A percentile compares a stretch with the other conserved stretches of the same genome.
Evolutionary conservation across 2,888 invertebrate genomes (phyloP).

Genomic region (Chloroclystis v-ata): DNA sequence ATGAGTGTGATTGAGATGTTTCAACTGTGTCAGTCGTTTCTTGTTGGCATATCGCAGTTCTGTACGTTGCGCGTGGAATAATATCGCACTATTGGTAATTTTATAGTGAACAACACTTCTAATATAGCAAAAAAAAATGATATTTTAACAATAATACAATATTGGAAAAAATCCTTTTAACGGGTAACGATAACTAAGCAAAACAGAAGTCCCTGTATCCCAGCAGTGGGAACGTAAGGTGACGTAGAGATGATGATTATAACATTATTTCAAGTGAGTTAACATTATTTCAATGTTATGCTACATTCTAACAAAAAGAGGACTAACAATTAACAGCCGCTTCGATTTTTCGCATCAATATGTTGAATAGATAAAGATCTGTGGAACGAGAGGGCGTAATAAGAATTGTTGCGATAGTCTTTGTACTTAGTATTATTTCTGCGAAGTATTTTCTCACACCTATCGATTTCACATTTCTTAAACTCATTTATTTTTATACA

Average conservation of each 20-base stretch:
- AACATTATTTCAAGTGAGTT: no score
- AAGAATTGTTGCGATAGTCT: constrained; percentile 8
- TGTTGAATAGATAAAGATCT: constrained; percentile 21
- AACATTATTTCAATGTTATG: constrained; percentile 51
- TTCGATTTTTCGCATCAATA: constrained; percentile 21
- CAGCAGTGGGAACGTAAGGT: no score
- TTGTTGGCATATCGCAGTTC: neutral
- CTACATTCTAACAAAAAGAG: constrained; percentile 39
- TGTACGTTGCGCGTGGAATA: no score
- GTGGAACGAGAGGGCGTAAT: constrained; percentile 16
- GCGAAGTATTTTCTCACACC: constrained; percentile 7
- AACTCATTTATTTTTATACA: constrained; percentile 1
- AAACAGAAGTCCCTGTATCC: no score
- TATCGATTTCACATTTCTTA: constrained; percentile 7
- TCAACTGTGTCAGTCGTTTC: constrained; percentile 8
- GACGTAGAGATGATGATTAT: no score
- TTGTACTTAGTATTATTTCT: constrained; percentile 4
- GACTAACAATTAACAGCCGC: constrained; percentile 25
- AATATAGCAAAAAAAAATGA: no score
- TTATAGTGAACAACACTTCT: no score
- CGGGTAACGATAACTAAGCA: no score
- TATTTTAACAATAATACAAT: no score
- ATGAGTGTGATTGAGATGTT: constrained; percentile 21
- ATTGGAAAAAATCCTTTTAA: no score
- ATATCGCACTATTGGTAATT: no score